Evolutionary conservation across 1,140 invertebrate genomes (phyloP).

Genomic region (Idris sp.): DNA sequence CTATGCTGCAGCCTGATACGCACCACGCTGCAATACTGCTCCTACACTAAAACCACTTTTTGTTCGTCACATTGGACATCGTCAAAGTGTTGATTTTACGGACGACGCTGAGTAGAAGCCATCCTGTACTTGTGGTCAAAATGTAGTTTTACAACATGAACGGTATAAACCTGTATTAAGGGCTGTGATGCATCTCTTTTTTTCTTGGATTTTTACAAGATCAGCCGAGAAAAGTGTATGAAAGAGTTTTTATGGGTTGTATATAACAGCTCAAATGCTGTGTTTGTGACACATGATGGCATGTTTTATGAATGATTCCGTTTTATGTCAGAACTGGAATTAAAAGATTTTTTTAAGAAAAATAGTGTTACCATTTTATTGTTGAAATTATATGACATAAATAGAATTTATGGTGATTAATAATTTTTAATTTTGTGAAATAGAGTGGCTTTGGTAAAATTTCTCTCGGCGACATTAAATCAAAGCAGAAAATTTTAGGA

Average conservation of each 20-base stretch:
- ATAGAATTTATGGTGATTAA: no score
- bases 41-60: slow-evolving; percentile 61
- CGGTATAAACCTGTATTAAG: slow-evolving; percentile 2
- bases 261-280: background rate
- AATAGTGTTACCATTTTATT: background rate
- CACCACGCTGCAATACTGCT: no score
- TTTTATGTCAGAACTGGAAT: no score
- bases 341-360: no score
- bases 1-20: no score
- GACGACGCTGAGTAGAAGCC: slow-evolving; percentile 31
- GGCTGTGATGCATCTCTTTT: slow-evolving; percentile 10
- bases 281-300: slow-evolving; percentile 1
- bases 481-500: no score
- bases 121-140: slow-evolving; percentile 28
- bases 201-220: background rate
- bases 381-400: no score
- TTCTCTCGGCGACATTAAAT: no score
- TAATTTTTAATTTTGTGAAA: no score
- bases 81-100: slow-evolving; percentile 48
- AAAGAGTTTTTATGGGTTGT: slow-evolving; percentile 1
- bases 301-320: background rate
- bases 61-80: slow-evolving; percentile 35
- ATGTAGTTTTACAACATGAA: slow-evolving; percentile 29
- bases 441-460: no score
- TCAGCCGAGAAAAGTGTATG: background rate